Base-by-base conservation (phyloP, 1,140 invertebrate genomes). In the Pogonomyrmex barbatus region DNA sequence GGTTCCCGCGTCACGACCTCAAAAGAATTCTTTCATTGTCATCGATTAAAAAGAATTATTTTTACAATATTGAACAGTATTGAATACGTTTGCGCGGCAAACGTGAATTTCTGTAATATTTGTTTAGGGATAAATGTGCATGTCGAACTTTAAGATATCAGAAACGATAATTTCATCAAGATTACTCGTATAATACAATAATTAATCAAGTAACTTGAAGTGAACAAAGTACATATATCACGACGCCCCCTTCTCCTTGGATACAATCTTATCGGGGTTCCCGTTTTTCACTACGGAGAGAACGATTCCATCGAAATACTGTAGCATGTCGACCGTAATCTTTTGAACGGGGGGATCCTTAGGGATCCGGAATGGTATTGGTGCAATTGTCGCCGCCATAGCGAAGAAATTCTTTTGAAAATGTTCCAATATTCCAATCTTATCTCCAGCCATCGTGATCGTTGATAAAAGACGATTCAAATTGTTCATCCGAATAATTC, bases 241-340 rank as follows among this genome's bases (percentile, higher is more conserved):
- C 68, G 67, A 39, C 17, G 54, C 4, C 42, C 12, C 42, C 42
- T 58, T 14, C 54, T 60, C 24, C 12, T 60, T 42, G 79, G 47
- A 83, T 83, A 68, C 68, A 83, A 83, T 83, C 79, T 83, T 83
- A 83, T 83, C 79, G 45, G 68, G 42, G 30, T 83, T 83, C 79
- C 56, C 79, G 79, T 83, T 83, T 83, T 83, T 83, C 68, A 83
- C 79, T 68, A 12, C 45, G 68, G 5, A 10, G 42, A 73, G 68
- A 75, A 75, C 71, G 79, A 83, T 83, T 75, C 54, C 17, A 83
- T 83, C 79, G 79, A 83, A 83, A 83, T 83, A 83, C 79, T 75
- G 67, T 71, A 83, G 79, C 33, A 83, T 71, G 79, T 75, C 79
- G 79, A 83, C 79, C 68, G 79, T 83, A 83, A 83, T 83, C 79